Conservation (phyloP, 2,113 vertebrate genomes). For the Dromiciops gliroides region DNA sequence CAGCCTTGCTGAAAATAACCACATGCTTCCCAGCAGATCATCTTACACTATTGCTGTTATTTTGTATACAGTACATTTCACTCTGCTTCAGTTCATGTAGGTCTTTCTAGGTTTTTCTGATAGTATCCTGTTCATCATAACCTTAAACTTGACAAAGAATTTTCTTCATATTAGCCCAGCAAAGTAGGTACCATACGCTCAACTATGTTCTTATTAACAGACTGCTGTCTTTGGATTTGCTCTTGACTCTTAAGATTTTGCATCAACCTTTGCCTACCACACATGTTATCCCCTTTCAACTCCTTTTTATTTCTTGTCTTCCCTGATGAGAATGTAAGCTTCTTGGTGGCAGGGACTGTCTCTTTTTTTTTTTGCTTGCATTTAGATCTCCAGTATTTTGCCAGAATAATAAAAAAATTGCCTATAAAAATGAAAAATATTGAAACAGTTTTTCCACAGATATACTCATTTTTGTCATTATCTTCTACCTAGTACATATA, state of each 20-base stretch:
- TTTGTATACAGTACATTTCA: too few relatives aligned
- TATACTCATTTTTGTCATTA: neutral
- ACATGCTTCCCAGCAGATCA: too few relatives aligned
- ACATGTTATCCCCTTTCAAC: neutral
- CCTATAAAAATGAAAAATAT: neutral
- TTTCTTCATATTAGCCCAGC: too few relatives aligned
- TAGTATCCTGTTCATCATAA: too few relatives aligned
- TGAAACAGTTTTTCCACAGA: neutral
- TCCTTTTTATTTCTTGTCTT: neutral
- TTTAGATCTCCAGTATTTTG: neutral
- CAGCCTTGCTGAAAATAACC: too few relatives aligned
- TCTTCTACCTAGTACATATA: neutral
- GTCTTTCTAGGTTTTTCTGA: too few relatives aligned
- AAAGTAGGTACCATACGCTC: too few relatives aligned
- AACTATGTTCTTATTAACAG: neutral
- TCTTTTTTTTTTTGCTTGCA: neutral
- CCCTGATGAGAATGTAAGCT: neutral
- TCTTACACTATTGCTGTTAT: too few relatives aligned
- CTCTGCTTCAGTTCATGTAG: too few relatives aligned
- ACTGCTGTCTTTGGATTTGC: neutral
- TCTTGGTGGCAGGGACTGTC: neutral
- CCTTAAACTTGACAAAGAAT: too few relatives aligned
- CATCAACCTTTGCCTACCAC: neutral
- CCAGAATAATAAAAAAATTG: neutral
- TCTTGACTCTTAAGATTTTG: neutral